Base-by-base conservation (phyloP, 1,140 invertebrate genomes). In the Tenebrio molitor region DNA sequence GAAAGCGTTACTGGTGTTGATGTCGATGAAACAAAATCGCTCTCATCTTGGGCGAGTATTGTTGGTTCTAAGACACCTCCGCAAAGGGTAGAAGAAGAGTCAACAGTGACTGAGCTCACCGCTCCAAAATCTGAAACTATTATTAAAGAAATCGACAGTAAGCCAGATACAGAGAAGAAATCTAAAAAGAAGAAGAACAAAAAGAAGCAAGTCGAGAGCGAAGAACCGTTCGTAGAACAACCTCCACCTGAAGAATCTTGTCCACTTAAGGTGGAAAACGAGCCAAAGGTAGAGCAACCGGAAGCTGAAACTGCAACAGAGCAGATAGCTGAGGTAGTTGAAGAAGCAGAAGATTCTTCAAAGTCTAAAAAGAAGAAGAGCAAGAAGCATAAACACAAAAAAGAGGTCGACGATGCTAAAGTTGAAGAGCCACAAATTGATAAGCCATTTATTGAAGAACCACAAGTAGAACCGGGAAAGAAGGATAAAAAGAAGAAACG, bases 101-200 rank as follows among this genome's bases (percentile, higher is more conserved):
- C 39, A 50, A 5, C 8, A 50, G 14, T 19, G 25, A 46, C 8
- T 67, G 64, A 69, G 23, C 14, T 8, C 44, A 69, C 25, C 15
- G 53, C 85, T 68, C 83, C 84, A 63, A 84, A 85, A 81, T 84
- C 84, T 70, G 85, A 86, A 76, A 84, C 84, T 62, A 85, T 85
- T 78, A 83, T 84, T 72, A 84, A 63, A 62, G 64, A 41, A 68
- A n/a, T 21, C 17, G 63, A 66, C 14, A 67, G 19, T 16, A 23
- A 33, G 21, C 25, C 19, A 5, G 15, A 53, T 12, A 33, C 21
- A 25, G 53, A 69, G 16, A 69, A 64, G 15, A 53, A 69, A 63
- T 14, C 58, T 16, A 73, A 72, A 73, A 62, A 69, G 36, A 65
- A 69, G 41, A 74, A 50, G 39, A 10, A 34, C n/a, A 67, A 67